A percentile compares a stretch with the other conserved stretches of the same genome.
Conservation (phyloP, 2,113 vertebrate genomes). For the Muntiacus reevesi region DNA sequence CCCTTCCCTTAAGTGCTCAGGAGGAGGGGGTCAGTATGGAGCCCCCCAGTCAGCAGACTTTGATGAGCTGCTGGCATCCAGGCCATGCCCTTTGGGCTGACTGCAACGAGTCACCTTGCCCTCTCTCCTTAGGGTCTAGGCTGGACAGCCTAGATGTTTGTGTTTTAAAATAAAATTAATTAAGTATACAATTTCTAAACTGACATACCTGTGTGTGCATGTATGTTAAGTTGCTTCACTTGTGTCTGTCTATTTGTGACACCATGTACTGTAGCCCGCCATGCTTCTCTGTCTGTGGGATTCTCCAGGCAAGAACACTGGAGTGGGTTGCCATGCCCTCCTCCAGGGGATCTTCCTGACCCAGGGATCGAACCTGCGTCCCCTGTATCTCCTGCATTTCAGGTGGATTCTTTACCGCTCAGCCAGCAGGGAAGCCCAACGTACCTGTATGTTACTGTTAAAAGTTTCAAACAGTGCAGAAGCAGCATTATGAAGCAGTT, state of each 20-base stretch:
- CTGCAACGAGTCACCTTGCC: not conserved
- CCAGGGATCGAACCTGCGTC: not conserved
- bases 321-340: not conserved
- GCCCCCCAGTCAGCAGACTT: not conserved
- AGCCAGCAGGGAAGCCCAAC: not conserved
- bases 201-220: not conserved
- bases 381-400: not conserved
- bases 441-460: not conserved
- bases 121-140: not conserved
- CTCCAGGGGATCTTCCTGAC: not conserved
- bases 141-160: not conserved
- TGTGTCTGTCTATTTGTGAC: not conserved
- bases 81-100: rapidly evolving
- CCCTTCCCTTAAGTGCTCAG: not conserved
- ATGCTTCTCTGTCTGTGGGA: not conserved
- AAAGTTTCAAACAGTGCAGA: not conserved
- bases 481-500: not conserved
- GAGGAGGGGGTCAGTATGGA: not conserved
- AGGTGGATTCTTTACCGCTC: not conserved
- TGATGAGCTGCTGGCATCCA: not conserved
- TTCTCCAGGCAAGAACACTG: not conserved
- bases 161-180: not conserved
- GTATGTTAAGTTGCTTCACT: not conserved
- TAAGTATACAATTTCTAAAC: not conserved
- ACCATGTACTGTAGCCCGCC: not conserved